Evolutionary conservation across 2,797 vertebrate species (phyloP), one percentile per base, ranked within the genome.

Genomic region (Galaxias olidus): DNA sequence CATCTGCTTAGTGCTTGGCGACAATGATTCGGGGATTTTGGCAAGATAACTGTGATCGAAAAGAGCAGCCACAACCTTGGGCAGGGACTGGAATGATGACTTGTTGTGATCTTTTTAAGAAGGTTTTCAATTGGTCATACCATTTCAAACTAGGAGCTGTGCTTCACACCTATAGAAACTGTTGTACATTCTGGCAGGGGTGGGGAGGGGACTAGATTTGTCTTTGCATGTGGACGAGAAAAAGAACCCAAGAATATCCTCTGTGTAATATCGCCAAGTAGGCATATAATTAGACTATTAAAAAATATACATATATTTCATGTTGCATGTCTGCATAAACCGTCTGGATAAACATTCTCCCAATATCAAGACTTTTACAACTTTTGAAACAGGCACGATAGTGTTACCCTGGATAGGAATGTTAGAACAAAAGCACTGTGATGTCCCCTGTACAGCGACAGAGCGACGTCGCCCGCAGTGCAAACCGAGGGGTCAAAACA

Each of bases 341-440:
- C 75, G 73, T 78, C 45, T 61, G 64, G 78, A 65, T 74, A 81
- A 80, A 86, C 70, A 62, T 75, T 66, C 75, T 88, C 81, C 86
- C 84, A 80, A 71, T 85, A 86, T 76, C 83, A 89, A 88, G 84
- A 88, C 69, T 78, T 86, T 77, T 87, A 84, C 74, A 84, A 50
- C 78, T 61, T 68, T 74, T 70, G 87, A 70, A 86, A 91, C 85
- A 96, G 95, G 95, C 94, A 96, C 93, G 90, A 93, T 93, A 93
- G 93, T 95, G 90, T 91, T 89, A 93, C 87, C 91, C 91, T 91
- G 90, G 89, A 85, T 87, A 94, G 90, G 79, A 94, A 90, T 82
- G 88, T 82, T 89, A 90, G 89, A 19, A 82, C 82, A 86, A 72
- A 81, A 67, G 81, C 59, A 1, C 8, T 44, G 50, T 8, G 43